These are phyloP conservation scores for Zaprionus lachaisei DNA, from an alignment of 1,140 invertebrate genomes.

Conservation along the genomic window DNA sequence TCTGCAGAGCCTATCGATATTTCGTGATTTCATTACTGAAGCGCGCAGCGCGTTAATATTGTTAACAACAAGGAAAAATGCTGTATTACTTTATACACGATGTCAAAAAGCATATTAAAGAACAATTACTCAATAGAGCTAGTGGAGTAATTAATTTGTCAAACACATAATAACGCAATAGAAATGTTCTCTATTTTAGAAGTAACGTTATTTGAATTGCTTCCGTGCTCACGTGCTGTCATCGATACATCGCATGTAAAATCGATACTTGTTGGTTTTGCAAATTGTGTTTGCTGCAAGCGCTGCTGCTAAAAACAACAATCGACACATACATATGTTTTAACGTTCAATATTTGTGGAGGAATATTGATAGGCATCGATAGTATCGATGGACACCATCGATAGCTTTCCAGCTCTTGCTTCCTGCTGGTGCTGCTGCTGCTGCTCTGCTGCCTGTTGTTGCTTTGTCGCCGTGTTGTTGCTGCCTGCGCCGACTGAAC, in stretches of 20 bases:
- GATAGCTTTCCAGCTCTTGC: conserved; percentile 22
- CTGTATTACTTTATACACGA: not conserved
- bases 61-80: not conserved
- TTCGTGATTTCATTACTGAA: not conserved
- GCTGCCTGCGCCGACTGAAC: conserved; percentile 41
- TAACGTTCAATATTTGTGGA: not conserved
- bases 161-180: not conserved
- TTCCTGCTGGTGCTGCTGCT: conserved; percentile 34
- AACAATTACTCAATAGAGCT: not conserved
- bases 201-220: not conserved
- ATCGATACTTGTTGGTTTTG: not conserved
- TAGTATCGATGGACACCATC: conserved; percentile 9
- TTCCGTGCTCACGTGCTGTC: not conserved
- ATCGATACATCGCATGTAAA: not conserved
- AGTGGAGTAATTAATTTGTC: not conserved
- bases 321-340: no score
- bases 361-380: conserved; percentile 4
- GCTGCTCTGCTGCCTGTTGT: conserved; percentile 36
- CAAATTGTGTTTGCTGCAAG: not conserved
- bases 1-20: not conserved
- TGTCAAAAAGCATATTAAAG: not conserved
- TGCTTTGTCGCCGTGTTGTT: conserved; percentile 52
- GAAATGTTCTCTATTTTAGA: not conserved
- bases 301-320: not conserved
- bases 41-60: not conserved